Base-by-base conservation (phyloP, 2,888 invertebrate genomes). In the Celastrina argiolus region DNA sequence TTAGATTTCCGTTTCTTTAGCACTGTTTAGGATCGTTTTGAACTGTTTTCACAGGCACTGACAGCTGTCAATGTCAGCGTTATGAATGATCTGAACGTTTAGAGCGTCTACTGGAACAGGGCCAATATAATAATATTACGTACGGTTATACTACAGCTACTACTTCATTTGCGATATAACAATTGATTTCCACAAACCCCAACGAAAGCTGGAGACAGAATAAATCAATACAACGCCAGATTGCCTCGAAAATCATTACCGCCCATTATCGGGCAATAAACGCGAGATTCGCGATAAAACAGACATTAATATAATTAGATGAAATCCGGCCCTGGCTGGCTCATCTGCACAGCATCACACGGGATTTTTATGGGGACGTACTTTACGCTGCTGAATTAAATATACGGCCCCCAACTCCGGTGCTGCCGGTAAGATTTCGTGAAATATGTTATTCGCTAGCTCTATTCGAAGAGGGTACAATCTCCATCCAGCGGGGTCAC, bases 311-410 rank as follows among this genome's bases (percentile, higher is more conserved):
- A 83, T 80, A 86, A 88, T 88, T 83, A 84, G 84, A 86, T 86
- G 41, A 76, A 89, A 82, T 88, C 79, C 88, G 81, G 74, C 84
- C 86, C 88, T 87, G 87, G 79, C 72, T 72, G 82, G 76, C 88
- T 88, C 90, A 88, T 91, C 91, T 91, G 91, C 86, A 84, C 89
- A 89, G 87, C 84, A 87, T 91, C 91, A 85, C 81, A 78, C 80
- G 76, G 88, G 89, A 88, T 88, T 91, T 90, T 91, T 91, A 91
- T 90, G 86, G 87, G 81, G 81, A 85, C 86, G 85, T 87, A 84
- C 87, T 87, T 88, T 85, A 84, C 84, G 75, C 80, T 81, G 76
- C 77, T 89, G 90, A 90, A 91, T 91, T 91, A 90, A 89, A 90
- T 90, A 89, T 91, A 88, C 81, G 84, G 83, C 79, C 77, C 78